These are phyloP conservation scores for Ectobius pallidus DNA, from an alignment of 2,888 invertebrate species.

Conservation along the genomic window DNA sequence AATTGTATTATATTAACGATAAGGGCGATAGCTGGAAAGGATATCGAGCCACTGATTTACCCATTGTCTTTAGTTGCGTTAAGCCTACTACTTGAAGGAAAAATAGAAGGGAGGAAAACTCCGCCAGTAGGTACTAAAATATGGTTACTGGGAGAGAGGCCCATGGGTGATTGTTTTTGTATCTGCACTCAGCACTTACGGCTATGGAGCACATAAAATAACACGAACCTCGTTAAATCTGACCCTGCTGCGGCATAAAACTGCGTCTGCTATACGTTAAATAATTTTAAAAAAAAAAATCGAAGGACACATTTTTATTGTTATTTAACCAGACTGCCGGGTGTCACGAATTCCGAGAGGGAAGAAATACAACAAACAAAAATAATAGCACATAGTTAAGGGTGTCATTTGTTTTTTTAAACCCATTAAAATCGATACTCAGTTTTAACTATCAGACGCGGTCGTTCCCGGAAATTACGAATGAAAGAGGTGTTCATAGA, in stretches of 20 bases:
- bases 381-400: background rate
- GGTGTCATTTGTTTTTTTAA: background rate
- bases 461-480: background rate
- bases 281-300: background rate
- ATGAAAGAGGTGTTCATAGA: no score
- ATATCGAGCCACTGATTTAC: no score
- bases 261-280: background rate
- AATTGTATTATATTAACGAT: no score
- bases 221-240: background rate
- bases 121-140: no score
- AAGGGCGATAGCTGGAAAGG: no score
- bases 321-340: background rate
- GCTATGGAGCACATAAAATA: background rate
- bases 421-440: background rate
- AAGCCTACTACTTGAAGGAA: no score
- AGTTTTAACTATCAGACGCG: background rate
- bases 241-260: background rate
- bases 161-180: no score
- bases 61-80: no score
- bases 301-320: background rate
- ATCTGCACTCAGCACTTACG: background rate
- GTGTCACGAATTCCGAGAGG: constrained; percentile 5
- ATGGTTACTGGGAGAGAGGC: no score
- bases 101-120: no score
- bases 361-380: background rate